Base-by-base conservation (phyloP, 2,888 invertebrate species). In the Agrenia bidenticulata region DNA sequence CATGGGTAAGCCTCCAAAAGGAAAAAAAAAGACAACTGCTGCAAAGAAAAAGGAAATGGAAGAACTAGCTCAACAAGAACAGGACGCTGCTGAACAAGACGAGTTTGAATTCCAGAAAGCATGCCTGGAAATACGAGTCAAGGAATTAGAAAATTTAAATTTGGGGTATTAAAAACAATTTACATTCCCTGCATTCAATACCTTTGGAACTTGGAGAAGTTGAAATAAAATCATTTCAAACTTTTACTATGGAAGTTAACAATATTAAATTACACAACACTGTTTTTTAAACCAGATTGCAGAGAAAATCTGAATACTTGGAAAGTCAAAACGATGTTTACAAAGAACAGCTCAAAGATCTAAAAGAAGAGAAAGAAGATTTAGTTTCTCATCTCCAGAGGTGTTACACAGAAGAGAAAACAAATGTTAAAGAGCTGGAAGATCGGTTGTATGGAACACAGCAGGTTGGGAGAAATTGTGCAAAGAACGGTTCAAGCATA, bases 381-480 rank as follows among this genome's bases (percentile, higher is more conserved):
- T 62, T 76, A 19, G 74, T 76, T n/a, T 64, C 69, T 5, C 72
- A 76, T 62, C 59, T 76, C 17, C 69, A 72, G 51, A 60, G 72
- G 27, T 63, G 54, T 39, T 64, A 64, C 57, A 60, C 60, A 1
- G 72, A 73, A 57, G 73, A 73, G 56, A 74, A 69, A 61, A 69
- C 73, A 1, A 72, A 70, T 27, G 67, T 69, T 5, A 74, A 72
- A 54, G 77, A 75, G 59, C 49, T 77, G 27, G 74, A 76, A 41
- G 77, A 76, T 56, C 53, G 75, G 15, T 56, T 77, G n/a, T 70
- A 72, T 63, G 75, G 76, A 17, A 64, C 73, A n/a, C 69, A 72
- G 60, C 60, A 72, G 63, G 76, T 73, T 45, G 9, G n/a, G n/a
- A n/a, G n/a, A n/a, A n/a, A n/a, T n/a, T n/a, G n/a, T n/a, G n/a